Base-by-base conservation (phyloP, 2,113 vertebrate genomes). In the Misgurnus mizolepis region DNA sequence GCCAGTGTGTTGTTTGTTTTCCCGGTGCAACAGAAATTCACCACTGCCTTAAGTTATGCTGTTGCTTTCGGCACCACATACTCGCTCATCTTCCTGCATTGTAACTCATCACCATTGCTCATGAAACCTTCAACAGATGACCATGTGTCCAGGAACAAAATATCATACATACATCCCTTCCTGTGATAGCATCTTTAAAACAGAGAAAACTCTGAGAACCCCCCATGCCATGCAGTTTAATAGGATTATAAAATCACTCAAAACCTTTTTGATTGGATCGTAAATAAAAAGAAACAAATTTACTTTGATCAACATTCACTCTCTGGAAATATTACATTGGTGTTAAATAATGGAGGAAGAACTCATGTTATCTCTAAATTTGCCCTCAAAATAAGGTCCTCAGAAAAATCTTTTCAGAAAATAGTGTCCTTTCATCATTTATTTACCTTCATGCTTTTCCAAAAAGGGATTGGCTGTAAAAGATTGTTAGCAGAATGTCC, bases 1-100 rank as follows among this genome's bases (percentile, higher is more conserved):
- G 39, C 68, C 68, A 71, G 68, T 53, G 14, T 53, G 50, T 71
- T 17, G 15, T 40, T 71, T 55, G 68, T 55, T 15, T 10, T 5
- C 5, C 27, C 39, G 4, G 4, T 69, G 4, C 2, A 2, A 49
- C 67, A 69, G 18, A 27, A 50, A 39, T 27, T 71, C 17, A 55
- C 27, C 55, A 40, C 22, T 17, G 49, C n/a, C 41, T 8, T 41
- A 40, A 67, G 65, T 18, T 45, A 45, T 17, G 15, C 7, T 9
- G 27, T 34, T 70, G 47, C 49, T 70, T 70, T 14, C 45, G n/a
- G 49, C 27, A 71, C 68, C 34, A 40, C 49, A 40, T 40, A 55
- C 27, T 55, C 7, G n/a, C 40, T 27, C 27, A 15, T 8, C 22
- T 50, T 56, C 50, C 49, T 55, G 22, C 17, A 53, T 27, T 49